A percentile compares a stretch with the other conserved stretches of the same genome.
Evolutionary conservation across 2,888 invertebrate genomes (phyloP).

Genomic region (Leptogaster cylindrica): DNA sequence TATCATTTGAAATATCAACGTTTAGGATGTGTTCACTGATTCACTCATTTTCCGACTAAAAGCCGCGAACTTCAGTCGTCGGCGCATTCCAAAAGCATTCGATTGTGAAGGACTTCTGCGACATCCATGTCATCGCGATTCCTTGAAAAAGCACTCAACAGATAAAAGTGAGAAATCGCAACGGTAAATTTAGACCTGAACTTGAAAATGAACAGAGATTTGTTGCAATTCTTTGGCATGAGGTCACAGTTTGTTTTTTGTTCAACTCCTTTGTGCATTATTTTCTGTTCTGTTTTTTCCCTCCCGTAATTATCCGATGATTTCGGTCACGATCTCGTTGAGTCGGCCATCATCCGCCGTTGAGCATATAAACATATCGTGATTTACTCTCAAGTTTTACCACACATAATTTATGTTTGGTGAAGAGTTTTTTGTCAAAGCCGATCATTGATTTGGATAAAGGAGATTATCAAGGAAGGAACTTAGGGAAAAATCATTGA

Average conservation of each 20-base stretch:
- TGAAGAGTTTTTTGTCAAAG: background rate
- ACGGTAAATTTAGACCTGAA: conserved; percentile 26
- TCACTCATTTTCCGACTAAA: too few relatives aligned
- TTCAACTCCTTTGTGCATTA: background rate
- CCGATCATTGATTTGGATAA: too few relatives aligned
- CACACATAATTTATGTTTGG: background rate
- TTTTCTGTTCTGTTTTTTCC: too few relatives aligned
- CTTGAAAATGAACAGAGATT: conserved; percentile 13
- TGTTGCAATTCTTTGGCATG: conserved; percentile 3
- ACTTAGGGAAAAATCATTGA: too few relatives aligned
- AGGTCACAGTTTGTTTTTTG: conserved; percentile 16
- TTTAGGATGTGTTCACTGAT: too few relatives aligned
- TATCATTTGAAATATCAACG: too few relatives aligned
- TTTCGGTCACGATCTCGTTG: conserved; percentile 23
- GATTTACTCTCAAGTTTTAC: conserved; percentile 8
- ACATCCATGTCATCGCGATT: too few relatives aligned
- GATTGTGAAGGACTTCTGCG: too few relatives aligned
- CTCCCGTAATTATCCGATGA: conserved; percentile 27
- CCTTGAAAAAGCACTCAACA: conserved; percentile 1
- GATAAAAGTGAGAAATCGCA: conserved; percentile 7
- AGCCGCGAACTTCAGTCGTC: too few relatives aligned
- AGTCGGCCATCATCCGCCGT: background rate
- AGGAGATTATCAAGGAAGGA: too few relatives aligned
- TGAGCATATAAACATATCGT: conserved; percentile 9
- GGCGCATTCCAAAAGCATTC: too few relatives aligned